Evolutionary conservation across 2,888 invertebrate genomes (phyloP).

Genomic region (Stenolophus ochropezus): DNA sequence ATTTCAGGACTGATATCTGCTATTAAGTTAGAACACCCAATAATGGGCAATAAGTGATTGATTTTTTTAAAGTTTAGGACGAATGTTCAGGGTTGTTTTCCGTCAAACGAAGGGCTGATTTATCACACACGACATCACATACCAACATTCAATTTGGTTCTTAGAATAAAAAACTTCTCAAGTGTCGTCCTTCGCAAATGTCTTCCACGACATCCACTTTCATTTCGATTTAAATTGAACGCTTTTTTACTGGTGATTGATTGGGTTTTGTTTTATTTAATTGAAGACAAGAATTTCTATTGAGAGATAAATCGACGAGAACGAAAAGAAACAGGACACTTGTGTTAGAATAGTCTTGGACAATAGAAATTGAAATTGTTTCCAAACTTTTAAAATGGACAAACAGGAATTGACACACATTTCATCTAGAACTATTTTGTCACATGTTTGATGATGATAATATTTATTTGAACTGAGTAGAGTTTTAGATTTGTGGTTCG

Average conservation of each 20-base stretch:
- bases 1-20: no score
- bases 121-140: constrained; percentile 31
- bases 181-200: not conserved
- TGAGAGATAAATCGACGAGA: not conserved
- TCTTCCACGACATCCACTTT: not conserved
- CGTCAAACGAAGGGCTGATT: constrained; percentile 1
- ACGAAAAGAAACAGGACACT: not conserved
- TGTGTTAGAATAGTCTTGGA: not conserved
- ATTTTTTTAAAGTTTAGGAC: no score
- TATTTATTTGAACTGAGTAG: no score
- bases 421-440: no score
- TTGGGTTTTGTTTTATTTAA: constrained; percentile 34
- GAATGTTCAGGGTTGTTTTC: not conserved
- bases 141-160: constrained; percentile 49
- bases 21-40: no score
- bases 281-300: not conserved
- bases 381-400: no score
- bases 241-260: constrained; percentile 10
- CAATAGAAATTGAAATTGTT: no score
- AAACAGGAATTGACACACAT: no score
- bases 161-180: constrained; percentile 6
- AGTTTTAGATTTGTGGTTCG: no score
- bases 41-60: no score
- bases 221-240: constrained; percentile 27
- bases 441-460: no score